Base-by-base conservation (phyloP, 2,113 vertebrate species). In the Isichthys henryi region DNA sequence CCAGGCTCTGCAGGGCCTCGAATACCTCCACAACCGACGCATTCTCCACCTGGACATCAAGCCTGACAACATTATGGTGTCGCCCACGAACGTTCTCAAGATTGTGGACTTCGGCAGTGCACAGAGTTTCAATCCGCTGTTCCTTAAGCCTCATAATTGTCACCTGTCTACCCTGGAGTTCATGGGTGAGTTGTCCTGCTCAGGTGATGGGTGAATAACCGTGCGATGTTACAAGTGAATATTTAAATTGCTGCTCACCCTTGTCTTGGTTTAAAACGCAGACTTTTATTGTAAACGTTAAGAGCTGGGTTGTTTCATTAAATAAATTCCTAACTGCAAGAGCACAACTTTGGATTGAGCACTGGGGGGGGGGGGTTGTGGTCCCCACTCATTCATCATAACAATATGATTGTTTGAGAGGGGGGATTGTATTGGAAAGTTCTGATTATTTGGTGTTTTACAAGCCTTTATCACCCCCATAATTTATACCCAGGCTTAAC, bases 21-120 rank as follows among this genome's bases (percentile, higher is more conserved):
- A 99, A 85, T 99, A 99, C 92, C 96, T 99, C 56, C 98, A 99
- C 0, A 91, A 95, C 80, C 95, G 93, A 48, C 97, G 95, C 19
- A 97, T 99, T 7, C 96, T 99, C 50, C 98, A 99, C 92, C 95
- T 99, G 0, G 98, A 99, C 94, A 97, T 99, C 93, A 99, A 99
- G 92, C 97, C 98, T 0, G 98, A 99, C 92, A 99, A 99, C 90
- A 86, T 99, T 52, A 93, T 99, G 0, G 91, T 99, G 93, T 97
- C 97, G 0, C 93, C 96, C 90, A 96, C 96, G 94, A 99, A 99
- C 0, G 91, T 95, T 39, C 95, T 99, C 91, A 99, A 99, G 95
- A 98, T 99, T 43, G 97, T 99, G 0, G 98, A 99, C 94, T 99
- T 99, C 0, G 98, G 98, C 91, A 98, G 96, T 0, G 97, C 98